phyloP scores from a whole-genome alignment of 2,888 invertebrate species.

The Tricholauxania praeusta region DNA sequence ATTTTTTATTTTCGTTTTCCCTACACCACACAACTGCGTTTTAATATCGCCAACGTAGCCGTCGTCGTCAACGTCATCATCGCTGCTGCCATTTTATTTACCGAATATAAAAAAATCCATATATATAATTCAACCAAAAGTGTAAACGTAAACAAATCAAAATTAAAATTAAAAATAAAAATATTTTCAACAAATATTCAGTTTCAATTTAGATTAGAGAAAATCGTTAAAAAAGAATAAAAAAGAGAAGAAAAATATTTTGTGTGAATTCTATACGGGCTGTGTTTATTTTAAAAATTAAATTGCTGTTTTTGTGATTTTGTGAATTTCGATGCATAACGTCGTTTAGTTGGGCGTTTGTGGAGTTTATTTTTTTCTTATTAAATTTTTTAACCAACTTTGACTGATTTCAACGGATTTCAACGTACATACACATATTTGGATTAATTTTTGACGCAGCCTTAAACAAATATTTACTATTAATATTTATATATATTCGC shows the following conservation, averaged over 20 bases:
- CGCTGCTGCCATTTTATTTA: neutral
- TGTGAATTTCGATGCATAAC: conserved; percentile 17
- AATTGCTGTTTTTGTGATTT: conserved; percentile 26
- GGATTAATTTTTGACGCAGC: conserved; percentile 1
- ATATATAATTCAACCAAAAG: conserved; percentile 5
- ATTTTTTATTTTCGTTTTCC: neutral
- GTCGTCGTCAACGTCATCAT: conserved; percentile 1
- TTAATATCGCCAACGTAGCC: neutral
- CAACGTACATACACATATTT: neutral
- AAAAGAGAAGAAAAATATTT: conserved; percentile 19
- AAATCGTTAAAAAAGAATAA: conserved; percentile 25
- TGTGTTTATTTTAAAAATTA: conserved; percentile 8
- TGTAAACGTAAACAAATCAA: conserved; percentile 11
- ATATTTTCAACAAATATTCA: conserved; percentile 10
- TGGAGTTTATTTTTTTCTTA: too few species aligned
- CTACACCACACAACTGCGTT: neutral
- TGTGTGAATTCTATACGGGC: conserved; percentile 17
- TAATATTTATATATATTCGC: neutral
- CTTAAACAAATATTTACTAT: neutral
- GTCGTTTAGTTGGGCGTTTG: conserved; percentile 15
- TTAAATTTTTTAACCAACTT: too few species aligned
- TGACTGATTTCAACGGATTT: too few species aligned
- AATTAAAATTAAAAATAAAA: conserved; percentile 17
- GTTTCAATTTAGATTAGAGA: conserved; percentile 12
- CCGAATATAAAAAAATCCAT: neutral